Percentiles rank a stretch among this genome's conserved stretches.
These are phyloP conservation scores for Sporophila hypoxantha DNA, from an alignment of 2,113 vertebrate genomes.

Conservation along the genomic window DNA sequence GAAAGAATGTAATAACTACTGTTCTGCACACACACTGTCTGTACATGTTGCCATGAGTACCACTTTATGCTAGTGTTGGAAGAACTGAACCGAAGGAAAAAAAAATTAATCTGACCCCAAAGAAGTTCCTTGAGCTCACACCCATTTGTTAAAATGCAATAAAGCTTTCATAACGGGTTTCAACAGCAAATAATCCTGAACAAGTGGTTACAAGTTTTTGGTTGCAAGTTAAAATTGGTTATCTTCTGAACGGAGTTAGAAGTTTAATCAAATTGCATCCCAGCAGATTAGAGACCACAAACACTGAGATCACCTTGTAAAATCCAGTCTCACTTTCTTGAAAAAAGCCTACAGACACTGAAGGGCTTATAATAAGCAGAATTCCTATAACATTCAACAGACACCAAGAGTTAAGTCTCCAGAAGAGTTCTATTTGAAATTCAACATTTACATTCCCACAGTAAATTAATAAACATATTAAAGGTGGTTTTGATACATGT, in stretches of 20 bases:
- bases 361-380: not conserved
- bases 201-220: not conserved
- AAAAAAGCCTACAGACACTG: not conserved
- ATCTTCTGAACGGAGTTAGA: not conserved
- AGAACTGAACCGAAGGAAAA: not conserved
- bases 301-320: not conserved
- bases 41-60: fast-evolving
- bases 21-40: not conserved
- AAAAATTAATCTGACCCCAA: not conserved
- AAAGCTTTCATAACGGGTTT: not conserved
- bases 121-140: not conserved
- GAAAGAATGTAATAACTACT: not conserved
- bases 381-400: not conserved
- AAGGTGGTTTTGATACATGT: not conserved
- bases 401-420: not conserved
- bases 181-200: not conserved
- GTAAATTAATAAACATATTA: not conserved
- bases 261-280: not conserved
- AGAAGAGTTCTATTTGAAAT: not conserved
- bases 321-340: not conserved
- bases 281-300: not conserved
- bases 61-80: not conserved
- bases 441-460: not conserved
- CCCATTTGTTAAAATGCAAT: not conserved
- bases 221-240: not conserved